Conservation (phyloP, 2,113 vertebrate genomes). For the Nothocercus nigrocapillus region DNA sequence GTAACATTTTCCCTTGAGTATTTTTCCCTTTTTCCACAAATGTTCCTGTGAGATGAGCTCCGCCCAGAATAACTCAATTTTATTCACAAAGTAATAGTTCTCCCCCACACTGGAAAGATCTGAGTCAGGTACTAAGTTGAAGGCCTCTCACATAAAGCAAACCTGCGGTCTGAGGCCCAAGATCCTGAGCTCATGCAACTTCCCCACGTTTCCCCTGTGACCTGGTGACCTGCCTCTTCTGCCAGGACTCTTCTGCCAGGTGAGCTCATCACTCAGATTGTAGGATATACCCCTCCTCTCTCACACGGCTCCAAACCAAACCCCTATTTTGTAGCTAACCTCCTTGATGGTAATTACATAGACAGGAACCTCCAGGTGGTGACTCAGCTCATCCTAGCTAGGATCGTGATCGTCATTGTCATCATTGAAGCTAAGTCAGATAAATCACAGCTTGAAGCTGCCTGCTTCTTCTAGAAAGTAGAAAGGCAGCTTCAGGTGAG, state of each 20-base stretch:
- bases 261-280: neutral
- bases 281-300: neutral
- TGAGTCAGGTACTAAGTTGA: neutral
- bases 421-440: neutral
- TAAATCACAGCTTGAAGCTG: neutral
- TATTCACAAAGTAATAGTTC: constrained; percentile 7
- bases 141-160: neutral
- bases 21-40: neutral
- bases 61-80: neutral
- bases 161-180: neutral
- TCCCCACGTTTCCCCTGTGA: neutral
- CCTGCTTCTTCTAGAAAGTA: neutral
- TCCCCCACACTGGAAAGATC: neutral
- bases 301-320: neutral
- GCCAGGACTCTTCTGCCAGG: neutral
- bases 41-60: neutral
- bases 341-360: neutral
- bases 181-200: neutral
- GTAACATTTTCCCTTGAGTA: neutral
- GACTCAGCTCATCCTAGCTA: neutral
- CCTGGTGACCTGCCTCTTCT: neutral
- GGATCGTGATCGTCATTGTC: too few relatives aligned
- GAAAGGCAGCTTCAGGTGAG: neutral
- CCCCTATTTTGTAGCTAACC: neutral
- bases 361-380: neutral